phyloP scores from a whole-genome alignment of 2,113 vertebrate species.

The Tyrannus savana region DNA sequence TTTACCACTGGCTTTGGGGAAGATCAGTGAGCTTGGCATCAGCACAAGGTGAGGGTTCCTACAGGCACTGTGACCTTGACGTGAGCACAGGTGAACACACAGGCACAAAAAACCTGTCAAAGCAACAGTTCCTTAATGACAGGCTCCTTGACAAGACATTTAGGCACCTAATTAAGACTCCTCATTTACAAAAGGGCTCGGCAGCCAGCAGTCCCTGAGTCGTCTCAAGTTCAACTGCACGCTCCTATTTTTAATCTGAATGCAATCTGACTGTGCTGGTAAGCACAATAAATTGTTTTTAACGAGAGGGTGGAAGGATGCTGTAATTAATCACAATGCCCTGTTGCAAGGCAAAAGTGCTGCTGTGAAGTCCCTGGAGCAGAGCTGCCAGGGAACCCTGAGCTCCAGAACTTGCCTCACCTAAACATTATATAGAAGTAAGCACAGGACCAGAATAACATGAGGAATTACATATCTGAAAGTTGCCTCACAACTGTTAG shows the following conservation, averaged over 20 bases:
- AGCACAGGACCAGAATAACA: background rate
- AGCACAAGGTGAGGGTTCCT: background rate
- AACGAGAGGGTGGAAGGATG: background rate
- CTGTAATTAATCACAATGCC: background rate
- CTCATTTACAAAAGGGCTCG: background rate
- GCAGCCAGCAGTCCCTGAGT: background rate
- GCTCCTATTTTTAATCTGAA: background rate
- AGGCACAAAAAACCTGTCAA: background rate
- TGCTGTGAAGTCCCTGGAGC: background rate
- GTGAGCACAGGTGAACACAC: background rate
- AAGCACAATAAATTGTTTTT: background rate
- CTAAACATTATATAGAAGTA: rapidly evolving
- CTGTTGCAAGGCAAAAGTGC: background rate
- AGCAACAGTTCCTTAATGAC: background rate
- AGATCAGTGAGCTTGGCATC: background rate
- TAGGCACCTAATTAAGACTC: background rate
- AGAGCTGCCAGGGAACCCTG: background rate
- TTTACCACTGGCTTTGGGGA: rapidly evolving
- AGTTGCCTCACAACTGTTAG: background rate
- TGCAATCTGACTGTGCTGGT: background rate
- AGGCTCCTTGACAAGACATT: background rate
- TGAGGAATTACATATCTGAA: background rate
- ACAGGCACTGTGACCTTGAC: background rate
- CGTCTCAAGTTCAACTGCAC: background rate
- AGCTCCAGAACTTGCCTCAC: background rate